Percentiles rank a stretch among this genome's conserved stretches.
Evolutionary conservation across 2,113 vertebrate species (phyloP).

Genomic region (Dermatemys mawii): DNA sequence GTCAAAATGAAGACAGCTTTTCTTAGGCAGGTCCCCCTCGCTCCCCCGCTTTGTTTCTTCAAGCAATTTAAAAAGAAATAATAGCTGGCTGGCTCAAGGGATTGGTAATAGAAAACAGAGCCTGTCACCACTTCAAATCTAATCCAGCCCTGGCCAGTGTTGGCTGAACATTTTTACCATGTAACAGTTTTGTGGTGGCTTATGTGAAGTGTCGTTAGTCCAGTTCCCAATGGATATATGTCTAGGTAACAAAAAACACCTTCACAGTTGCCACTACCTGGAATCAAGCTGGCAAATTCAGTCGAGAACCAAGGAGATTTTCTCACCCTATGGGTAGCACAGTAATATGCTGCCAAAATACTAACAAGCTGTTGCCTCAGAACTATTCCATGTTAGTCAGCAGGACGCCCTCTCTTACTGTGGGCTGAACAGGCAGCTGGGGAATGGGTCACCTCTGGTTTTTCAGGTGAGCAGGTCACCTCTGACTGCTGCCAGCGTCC

Average conservation of each 20-base stretch:
- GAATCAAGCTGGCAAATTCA: neutral
- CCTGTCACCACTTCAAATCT: neutral
- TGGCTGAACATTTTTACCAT: neutral
- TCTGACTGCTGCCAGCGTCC: fast-evolving
- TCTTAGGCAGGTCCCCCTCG: neutral
- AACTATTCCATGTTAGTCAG: neutral
- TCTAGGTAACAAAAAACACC: no score
- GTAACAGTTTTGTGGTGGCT: neutral
- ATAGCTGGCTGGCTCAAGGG: neutral
- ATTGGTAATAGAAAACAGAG: neutral
- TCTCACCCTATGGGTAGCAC: neutral
- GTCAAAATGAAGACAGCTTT: neutral
- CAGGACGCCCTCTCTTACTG: neutral
- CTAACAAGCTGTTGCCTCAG: neutral
- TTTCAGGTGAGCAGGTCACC: neutral
- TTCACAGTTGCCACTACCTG: neutral
- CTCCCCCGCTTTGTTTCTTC: neutral
- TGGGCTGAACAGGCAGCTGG: neutral
- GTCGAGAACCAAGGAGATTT: neutral
- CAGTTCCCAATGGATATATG: neutral
- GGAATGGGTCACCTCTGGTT: neutral
- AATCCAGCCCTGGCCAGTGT: neutral
- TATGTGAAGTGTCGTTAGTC: neutral
- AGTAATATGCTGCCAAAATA: neutral
- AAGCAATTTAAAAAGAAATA: neutral